These are phyloP conservation scores for Adelphocoris suturalis DNA, from an alignment of 2,888 invertebrate genomes.

Conservation along the genomic window DNA sequence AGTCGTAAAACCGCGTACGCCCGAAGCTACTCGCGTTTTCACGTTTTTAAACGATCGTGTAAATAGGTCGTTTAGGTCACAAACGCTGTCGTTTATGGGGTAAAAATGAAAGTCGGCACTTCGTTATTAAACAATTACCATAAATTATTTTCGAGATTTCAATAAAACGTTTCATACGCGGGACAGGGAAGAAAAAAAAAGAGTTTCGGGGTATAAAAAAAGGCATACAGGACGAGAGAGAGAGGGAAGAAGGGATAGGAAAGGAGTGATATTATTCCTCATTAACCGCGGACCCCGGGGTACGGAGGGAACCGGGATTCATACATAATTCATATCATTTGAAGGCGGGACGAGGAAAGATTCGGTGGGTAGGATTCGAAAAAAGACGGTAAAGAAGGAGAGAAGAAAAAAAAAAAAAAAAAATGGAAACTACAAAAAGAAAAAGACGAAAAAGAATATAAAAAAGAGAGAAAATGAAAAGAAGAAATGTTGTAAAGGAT, in stretches of 20 bases:
- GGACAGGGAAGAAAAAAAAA: background rate
- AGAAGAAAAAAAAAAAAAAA: slow-evolving; percentile 38
- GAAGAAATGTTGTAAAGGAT: slow-evolving; percentile 67
- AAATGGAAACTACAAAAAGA: slow-evolving; percentile 39
- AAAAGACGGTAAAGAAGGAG: slow-evolving; percentile 41
- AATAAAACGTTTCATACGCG: slow-evolving; percentile 49
- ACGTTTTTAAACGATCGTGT: slow-evolving; percentile 30
- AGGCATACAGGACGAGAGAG: background rate
- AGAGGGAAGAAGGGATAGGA: slow-evolving; percentile 26
- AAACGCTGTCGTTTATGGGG: slow-evolving; percentile 24
- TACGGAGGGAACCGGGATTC: slow-evolving; percentile 41
- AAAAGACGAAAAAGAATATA: slow-evolving; percentile 34
- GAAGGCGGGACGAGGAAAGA: slow-evolving; percentile 39
- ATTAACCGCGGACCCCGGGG: slow-evolving; percentile 50
- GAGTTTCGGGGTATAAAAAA: background rate
- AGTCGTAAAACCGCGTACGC: slow-evolving; percentile 8
- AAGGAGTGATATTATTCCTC: slow-evolving; percentile 64
- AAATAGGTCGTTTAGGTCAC: slow-evolving; percentile 13
- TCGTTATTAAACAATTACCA: slow-evolving; percentile 50
- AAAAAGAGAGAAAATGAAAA: slow-evolving; percentile 36
- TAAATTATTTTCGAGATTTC: slow-evolving; percentile 50
- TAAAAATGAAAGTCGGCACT: slow-evolving; percentile 41
- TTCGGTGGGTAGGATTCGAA: slow-evolving; percentile 49
- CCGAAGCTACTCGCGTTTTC: slow-evolving; percentile 29
- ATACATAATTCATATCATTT: slow-evolving; percentile 70